Conservation (phyloP, 1,140 invertebrate genomes). For the Tenebrio molitor region DNA sequence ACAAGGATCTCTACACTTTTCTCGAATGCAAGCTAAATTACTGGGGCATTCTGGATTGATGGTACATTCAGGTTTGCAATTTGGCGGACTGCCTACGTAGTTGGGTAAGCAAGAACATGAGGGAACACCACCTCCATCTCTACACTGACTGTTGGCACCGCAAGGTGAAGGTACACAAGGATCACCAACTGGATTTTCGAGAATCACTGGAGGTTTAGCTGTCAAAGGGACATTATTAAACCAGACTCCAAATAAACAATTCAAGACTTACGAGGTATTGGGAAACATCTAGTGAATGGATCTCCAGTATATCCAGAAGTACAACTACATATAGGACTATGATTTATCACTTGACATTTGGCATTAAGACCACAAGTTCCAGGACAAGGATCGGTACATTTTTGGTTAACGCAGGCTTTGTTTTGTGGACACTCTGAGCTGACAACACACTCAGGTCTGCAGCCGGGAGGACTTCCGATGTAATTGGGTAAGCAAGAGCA, state of each 20-base stretch:
- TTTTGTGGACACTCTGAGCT: slow-evolving; percentile 68
- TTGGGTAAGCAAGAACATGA: slow-evolving; percentile 78
- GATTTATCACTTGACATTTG: slow-evolving; percentile 66
- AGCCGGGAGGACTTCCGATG: slow-evolving; percentile 67
- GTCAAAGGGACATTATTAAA: no score
- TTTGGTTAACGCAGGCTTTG: slow-evolving; percentile 64
- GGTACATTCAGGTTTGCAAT: slow-evolving; percentile 80
- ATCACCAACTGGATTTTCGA: slow-evolving; percentile 66
- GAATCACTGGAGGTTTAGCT: slow-evolving; percentile 61
- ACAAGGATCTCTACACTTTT: slow-evolving; percentile 79
- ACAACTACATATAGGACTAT: slow-evolving; percentile 68
- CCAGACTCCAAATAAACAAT: no score
- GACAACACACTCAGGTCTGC: slow-evolving; percentile 69
- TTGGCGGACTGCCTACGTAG: slow-evolving; percentile 78
- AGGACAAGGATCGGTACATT: slow-evolving; percentile 65
- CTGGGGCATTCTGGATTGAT: slow-evolving; percentile 77
- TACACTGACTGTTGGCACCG: slow-evolving; percentile 76
- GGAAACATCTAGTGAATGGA: slow-evolving; percentile 69
- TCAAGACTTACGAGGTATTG: slow-evolving; percentile 66
- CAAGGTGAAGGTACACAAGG: slow-evolving; percentile 80
- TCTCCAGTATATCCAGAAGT: slow-evolving; percentile 69
- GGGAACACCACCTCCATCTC: slow-evolving; percentile 70
- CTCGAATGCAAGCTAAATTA: slow-evolving; percentile 75
- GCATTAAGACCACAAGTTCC: slow-evolving; percentile 66
- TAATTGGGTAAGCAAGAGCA: slow-evolving; percentile 72